Conservation (phyloP, 2,888 invertebrate genomes). For the Phaedon cochleariae region DNA sequence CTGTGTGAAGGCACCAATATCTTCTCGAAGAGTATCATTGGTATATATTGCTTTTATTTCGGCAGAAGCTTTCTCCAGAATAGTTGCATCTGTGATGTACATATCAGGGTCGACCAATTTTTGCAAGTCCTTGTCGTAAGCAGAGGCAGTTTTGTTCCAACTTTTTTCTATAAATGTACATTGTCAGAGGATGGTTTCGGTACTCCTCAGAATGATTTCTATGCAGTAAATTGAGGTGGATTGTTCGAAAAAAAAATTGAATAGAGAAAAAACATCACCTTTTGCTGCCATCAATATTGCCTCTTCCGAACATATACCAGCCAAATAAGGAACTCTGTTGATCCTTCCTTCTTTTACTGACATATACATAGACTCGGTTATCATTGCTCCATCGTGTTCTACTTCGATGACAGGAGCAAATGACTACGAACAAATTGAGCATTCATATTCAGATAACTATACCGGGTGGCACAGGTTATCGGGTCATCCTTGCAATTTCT, state of each 20-base stretch:
- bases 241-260: too few species aligned
- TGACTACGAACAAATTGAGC: not conserved
- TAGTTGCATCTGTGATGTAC: conserved; percentile 26
- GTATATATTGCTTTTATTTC: conserved; percentile 11
- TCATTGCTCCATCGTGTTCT: conserved; percentile 37
- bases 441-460: too few species aligned
- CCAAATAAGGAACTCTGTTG: conserved; percentile 42
- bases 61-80: conserved; percentile 1
- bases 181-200: too few species aligned
- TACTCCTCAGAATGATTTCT: too few species aligned
- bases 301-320: conserved; percentile 45
- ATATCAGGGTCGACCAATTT: conserved; percentile 34
- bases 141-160: conserved; percentile 7
- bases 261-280: too few species aligned
- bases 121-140: conserved; percentile 26
- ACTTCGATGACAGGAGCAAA: conserved; percentile 43
- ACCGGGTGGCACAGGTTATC: too few species aligned
- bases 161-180: not conserved
- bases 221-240: too few species aligned
- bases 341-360: conserved; percentile 36
- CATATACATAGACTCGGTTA: conserved; percentile 40
- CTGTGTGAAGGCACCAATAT: conserved; percentile 6
- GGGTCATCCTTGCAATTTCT: too few species aligned
- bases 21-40: not conserved
- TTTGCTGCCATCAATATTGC: not conserved